Evolutionary conservation across 53 echinoderm and acorn worm genomes (phyloP).

Genomic region (Luidia sarsii): DNA sequence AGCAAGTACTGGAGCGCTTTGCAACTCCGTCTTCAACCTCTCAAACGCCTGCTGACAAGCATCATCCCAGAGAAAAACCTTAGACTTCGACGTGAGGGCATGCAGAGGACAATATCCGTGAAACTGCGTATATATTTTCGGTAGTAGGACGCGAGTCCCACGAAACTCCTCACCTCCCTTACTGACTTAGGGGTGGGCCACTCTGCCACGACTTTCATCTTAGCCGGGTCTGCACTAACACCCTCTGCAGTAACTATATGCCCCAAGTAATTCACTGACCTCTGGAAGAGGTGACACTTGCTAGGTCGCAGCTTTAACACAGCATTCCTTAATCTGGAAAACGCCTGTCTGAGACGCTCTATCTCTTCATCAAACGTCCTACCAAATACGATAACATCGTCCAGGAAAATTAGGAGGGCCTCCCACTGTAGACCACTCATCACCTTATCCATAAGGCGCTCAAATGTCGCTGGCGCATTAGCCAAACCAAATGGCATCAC

Average conservation of each 20-base stretch:
- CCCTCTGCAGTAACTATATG: conserved; percentile 24
- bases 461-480: conserved; percentile 51
- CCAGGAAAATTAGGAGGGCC: conserved; percentile 28
- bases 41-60: neutral
- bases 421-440: conserved; percentile 42
- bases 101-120: conserved; percentile 8
- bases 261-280: neutral
- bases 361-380: conserved; percentile 13
- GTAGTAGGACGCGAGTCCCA: conserved; percentile 10
- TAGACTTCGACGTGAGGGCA: conserved; percentile 5
- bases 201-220: neutral
- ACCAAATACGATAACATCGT: conserved; percentile 40
- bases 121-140: neutral
- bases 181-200: conserved; percentile 4
- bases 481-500: conserved; percentile 50
- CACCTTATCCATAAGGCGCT: conserved; percentile 35
- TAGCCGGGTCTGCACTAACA: conserved; percentile 1
- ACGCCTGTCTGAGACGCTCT: neutral
- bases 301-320: neutral
- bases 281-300: conserved; percentile 22
- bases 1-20: neutral
- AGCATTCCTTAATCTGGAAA: neutral
- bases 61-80: conserved; percentile 1
- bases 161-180: conserved; percentile 16
- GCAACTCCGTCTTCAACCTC: conserved; percentile 1